Percentiles rank a stretch among this genome's conserved stretches.
phyloP scores from a whole-genome alignment of 2,888 invertebrate genomes.

The Lasioglossum villosulum region DNA sequence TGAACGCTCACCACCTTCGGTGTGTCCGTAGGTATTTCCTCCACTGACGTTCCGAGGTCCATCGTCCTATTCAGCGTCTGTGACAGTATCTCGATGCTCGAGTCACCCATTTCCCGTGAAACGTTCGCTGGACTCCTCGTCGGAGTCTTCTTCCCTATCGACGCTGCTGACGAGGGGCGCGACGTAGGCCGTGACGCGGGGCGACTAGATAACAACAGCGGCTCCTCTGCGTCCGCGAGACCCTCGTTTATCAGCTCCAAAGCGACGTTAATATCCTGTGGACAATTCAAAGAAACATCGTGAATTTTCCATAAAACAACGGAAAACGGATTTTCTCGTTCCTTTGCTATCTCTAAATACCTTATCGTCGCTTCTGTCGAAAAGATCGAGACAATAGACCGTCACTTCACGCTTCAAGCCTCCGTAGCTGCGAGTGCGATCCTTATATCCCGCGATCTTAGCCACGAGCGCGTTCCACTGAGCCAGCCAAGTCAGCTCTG shows the following conservation, averaged over 20 bases:
- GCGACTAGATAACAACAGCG: slow-evolving; percentile 72
- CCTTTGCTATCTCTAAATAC: slow-evolving; percentile 58
- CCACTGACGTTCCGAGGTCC: not conserved
- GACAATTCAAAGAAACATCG: not conserved
- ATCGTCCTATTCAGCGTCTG: not conserved
- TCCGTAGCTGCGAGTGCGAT: slow-evolving; percentile 81
- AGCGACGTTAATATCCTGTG: slow-evolving; percentile 87
- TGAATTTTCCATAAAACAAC: not conserved
- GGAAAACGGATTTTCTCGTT: not conserved
- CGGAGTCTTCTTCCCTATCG: slow-evolving; percentile 11
- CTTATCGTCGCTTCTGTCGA: slow-evolving; percentile 88
- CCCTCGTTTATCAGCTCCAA: slow-evolving; percentile 87
- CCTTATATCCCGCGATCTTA: slow-evolving; percentile 90
- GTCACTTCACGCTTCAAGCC: slow-evolving; percentile 88
- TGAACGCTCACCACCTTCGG: slow-evolving; percentile 55
- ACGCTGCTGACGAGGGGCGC: slow-evolving; percentile 78
- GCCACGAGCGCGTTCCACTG: slow-evolving; percentile 93
- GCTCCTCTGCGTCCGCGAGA: slow-evolving; percentile 85
- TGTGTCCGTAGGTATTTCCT: slow-evolving; percentile 69
- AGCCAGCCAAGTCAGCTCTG: slow-evolving; percentile 86
- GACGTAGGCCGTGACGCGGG: slow-evolving; percentile 72
- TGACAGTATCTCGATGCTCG: not conserved
- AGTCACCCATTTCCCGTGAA: not conserved
- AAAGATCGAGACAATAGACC: slow-evolving; percentile 91
- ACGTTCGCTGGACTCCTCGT: slow-evolving; percentile 2